A percentile compares a stretch with the other conserved stretches of the same genome.
phyloP scores from a whole-genome alignment of 2,113 vertebrate genomes.

The Podilymbus podiceps region DNA sequence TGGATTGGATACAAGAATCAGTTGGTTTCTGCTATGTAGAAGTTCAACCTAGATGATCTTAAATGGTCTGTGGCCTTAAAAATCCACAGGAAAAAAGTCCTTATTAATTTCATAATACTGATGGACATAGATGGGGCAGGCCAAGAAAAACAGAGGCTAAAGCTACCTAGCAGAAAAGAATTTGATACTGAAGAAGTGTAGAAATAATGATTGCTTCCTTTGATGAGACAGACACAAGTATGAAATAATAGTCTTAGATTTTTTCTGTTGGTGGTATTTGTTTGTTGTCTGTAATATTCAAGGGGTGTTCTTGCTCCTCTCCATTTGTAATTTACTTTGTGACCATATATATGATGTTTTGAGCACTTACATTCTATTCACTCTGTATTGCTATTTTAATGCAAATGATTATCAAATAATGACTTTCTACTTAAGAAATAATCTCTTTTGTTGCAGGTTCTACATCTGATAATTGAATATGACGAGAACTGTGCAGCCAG shows the following conservation, averaged over 20 bases:
- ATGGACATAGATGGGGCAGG: not conserved
- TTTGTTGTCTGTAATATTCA: not conserved
- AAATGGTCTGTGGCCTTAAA: not conserved
- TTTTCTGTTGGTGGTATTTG: not conserved
- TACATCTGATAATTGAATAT: not conserved
- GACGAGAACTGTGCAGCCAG: not conserved
- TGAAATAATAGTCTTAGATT: not conserved
- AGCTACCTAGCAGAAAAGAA: not conserved
- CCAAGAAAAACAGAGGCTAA: not conserved
- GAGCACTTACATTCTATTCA: conserved; percentile 9
- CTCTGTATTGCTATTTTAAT: conserved; percentile 29
- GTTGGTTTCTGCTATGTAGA: not conserved
- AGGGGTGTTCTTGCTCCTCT: not conserved
- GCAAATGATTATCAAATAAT: conserved; percentile 51
- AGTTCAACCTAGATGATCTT: not conserved
- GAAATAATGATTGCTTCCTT: not conserved
- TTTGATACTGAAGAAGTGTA: not conserved
- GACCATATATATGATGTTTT: not conserved
- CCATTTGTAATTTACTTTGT: not conserved
- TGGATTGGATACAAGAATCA: not conserved
- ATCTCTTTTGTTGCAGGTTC: not conserved
- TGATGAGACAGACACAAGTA: not conserved
- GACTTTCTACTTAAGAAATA: conserved; percentile 31
- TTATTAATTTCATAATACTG: not conserved
- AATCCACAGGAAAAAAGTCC: not conserved